Evolutionary conservation across 2,888 invertebrate genomes (phyloP).

Genomic region (Mythimna lalbum): DNA sequence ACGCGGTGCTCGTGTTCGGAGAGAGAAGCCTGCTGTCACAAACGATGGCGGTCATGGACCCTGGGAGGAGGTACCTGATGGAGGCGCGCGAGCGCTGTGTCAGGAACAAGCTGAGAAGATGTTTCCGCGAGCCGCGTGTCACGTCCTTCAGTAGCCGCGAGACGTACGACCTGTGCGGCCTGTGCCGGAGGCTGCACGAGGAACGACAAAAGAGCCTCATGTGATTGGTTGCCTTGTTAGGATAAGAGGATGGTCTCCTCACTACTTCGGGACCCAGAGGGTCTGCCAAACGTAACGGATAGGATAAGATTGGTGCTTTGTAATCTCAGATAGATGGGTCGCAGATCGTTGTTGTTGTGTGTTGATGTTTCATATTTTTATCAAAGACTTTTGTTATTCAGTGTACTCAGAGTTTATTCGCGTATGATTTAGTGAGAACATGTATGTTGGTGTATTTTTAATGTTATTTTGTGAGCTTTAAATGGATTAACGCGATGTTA

Average conservation of each 20-base stretch:
- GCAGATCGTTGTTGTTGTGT: conserved; percentile 42
- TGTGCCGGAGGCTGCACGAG: conserved; percentile 57
- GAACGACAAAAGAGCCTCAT: conserved; percentile 17
- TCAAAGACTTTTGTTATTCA: conserved; percentile 34
- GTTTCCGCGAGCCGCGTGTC: conserved; percentile 70
- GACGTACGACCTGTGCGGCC: conserved; percentile 67
- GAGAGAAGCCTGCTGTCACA: conserved; percentile 62
- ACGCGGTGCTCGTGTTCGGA: conserved; percentile 74
- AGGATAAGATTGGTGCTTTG: conserved; percentile 51
- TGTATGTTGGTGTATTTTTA: conserved; percentile 19
- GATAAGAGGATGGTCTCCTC: conserved; percentile 41
- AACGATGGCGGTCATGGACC: conserved; percentile 70
- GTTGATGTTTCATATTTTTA: conserved; percentile 35
- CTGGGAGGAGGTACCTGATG: conserved; percentile 72
- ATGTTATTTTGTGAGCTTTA: conserved; percentile 31
- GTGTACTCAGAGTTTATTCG: conserved; percentile 37
- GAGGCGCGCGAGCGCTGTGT: conserved; percentile 71
- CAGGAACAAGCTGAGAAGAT: conserved; percentile 68
- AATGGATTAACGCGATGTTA: conserved; percentile 21
- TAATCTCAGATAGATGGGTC: conserved; percentile 13
- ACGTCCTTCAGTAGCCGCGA: conserved; percentile 68
- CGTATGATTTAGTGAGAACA: conserved; percentile 12
- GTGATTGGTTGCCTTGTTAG: conserved; percentile 51
- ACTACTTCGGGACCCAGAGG: conserved; percentile 1
- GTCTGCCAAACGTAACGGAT: conserved; percentile 43